Evolutionary conservation across 2,888 invertebrate genomes (phyloP), one percentile per base, ranked within the genome.

Genomic region (Pyrocoelia pectoralis): DNA sequence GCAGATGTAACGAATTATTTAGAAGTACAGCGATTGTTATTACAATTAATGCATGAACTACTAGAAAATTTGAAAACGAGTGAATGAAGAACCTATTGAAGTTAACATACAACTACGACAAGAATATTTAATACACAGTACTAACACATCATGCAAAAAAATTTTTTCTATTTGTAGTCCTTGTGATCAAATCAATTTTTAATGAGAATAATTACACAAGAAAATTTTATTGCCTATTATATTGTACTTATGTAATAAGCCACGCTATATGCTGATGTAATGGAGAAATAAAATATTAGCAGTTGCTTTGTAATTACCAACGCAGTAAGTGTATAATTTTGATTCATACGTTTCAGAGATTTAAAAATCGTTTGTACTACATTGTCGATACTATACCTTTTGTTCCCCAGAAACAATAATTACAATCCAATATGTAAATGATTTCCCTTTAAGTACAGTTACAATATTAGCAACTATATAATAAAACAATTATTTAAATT

Each of bases 371-470:
- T 33, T n/a, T 8, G 33, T 33, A n/a, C 10, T 33, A 33, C 33
- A 33, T 33, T 33, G 33, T 33, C n/a, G 33, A 6, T n/a, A n/a
- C n/a, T 8, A 6, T 33, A 33, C 10, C 33, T 33, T 33, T 33
- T 33, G 33, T 33, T 33, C 2, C n/a, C 33, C 33, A 33, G 33
- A 33, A 8, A 33, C 33, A 33, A 24, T 24, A 24, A 33, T 46
- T 46, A 46, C 46, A 15, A 46, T 17, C 46, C 17, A 46, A 46
- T 46, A 46, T 46, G 46, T 46, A 46, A 46, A 46, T 46, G 46
- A 46, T 46, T 17, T 46, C 46, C 46, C 17, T n/a, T 46, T 46
- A 46, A 14, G 33, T 46, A 46, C 46, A 10, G 15, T 46, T 46
- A 46, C 17, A 17, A 46, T 46, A 46, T 46, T 46, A 46, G 46